Evolutionary conservation across 2,113 vertebrate species (phyloP).

Genomic region (Chionis minor): DNA sequence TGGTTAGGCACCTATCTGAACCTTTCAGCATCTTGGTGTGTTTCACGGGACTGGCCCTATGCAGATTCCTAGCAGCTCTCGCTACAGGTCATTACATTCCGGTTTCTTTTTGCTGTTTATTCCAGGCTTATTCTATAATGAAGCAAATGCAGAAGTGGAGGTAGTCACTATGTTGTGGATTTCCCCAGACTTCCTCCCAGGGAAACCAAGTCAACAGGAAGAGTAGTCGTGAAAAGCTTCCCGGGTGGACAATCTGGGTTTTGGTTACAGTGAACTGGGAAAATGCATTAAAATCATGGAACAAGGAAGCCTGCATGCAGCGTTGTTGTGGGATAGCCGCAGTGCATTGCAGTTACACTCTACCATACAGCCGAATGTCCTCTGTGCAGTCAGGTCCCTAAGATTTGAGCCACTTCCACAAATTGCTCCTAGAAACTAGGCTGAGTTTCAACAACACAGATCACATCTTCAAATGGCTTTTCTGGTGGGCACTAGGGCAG

Average conservation of each 20-base stretch:
- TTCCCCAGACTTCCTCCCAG: background rate
- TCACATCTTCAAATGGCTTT: background rate
- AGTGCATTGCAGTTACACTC: background rate
- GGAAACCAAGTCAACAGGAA: background rate
- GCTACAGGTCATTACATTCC: background rate
- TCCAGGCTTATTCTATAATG: background rate
- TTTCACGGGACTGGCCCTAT: background rate
- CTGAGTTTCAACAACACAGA: background rate
- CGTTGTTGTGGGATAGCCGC: background rate
- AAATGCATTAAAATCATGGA: background rate
- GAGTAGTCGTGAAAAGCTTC: background rate
- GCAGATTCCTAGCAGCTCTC: background rate
- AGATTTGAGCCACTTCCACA: background rate
- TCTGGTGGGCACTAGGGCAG: background rate
- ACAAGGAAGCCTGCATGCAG: background rate
- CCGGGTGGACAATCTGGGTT: background rate
- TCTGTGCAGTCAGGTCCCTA: background rate
- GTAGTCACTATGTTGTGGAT: background rate
- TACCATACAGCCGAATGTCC: background rate
- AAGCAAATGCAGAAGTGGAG: background rate
- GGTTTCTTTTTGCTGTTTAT: background rate
- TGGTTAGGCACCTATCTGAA: background rate
- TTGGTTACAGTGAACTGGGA: background rate
- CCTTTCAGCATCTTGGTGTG: fast-evolving
- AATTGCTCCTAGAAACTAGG: background rate